Evolutionary conservation across 2,797 vertebrate species (phyloP).

Genomic region (Leptodactylus fallax): DNA sequence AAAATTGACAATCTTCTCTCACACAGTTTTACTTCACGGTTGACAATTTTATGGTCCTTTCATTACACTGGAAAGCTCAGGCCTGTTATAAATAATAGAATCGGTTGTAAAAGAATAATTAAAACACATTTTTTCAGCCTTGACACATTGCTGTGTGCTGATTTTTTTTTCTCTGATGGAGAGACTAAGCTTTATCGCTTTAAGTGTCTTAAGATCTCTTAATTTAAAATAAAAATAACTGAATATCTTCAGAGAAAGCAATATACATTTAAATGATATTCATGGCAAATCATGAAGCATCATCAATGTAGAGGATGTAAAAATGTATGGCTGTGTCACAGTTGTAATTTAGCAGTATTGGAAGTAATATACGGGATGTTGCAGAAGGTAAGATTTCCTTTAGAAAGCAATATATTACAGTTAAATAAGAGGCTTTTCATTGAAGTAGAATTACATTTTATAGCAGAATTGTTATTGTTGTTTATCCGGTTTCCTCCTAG

Average conservation of each 20-base stretch:
- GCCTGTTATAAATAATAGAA: slow-evolving; percentile 64
- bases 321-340: slow-evolving; percentile 44
- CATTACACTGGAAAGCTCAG: slow-evolving; percentile 58
- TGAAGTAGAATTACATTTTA: slow-evolving; percentile 49
- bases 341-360: slow-evolving; percentile 47
- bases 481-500: slow-evolving; percentile 5
- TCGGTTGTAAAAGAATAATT: slow-evolving; percentile 62
- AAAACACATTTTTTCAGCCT: slow-evolving; percentile 58
- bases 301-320: slow-evolving; percentile 50
- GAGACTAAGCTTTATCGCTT: slow-evolving; percentile 44
- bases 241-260: slow-evolving; percentile 48
- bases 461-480: slow-evolving; percentile 28
- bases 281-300: slow-evolving; percentile 50
- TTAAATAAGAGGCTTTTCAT: slow-evolving; percentile 53
- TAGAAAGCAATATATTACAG: slow-evolving; percentile 53
- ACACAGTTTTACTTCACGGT: slow-evolving; percentile 62
- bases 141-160: slow-evolving; percentile 52
- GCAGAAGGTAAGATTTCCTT: slow-evolving; percentile 48
- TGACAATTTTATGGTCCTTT: slow-evolving; percentile 64
- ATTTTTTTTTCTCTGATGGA: slow-evolving; percentile 48
- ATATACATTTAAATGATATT: slow-evolving; percentile 59
- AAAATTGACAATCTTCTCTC: slow-evolving; percentile 63
- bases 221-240: slow-evolving; percentile 52
- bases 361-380: slow-evolving; percentile 45
- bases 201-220: slow-evolving; percentile 56